Evolutionary conservation across 2,113 vertebrate genomes (phyloP).

Genomic region (Rhea americana): DNA sequence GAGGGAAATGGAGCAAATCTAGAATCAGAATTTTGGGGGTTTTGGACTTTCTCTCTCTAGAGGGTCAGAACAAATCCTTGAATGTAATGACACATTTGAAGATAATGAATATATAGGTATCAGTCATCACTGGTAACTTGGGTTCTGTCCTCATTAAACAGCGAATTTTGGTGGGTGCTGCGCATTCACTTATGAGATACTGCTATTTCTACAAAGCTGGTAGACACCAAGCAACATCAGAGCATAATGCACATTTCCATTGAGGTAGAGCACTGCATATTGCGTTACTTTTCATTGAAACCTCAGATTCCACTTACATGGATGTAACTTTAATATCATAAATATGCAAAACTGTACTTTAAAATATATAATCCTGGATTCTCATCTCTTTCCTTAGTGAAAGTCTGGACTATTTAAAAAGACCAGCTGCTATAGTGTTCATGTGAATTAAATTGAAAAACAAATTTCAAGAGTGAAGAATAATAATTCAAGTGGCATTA

Average conservation of each 20-base stretch:
- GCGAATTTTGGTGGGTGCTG: slow-evolving; percentile 25
- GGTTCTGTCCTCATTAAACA: slow-evolving; percentile 12
- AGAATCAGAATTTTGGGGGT: background rate
- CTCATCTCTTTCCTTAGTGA: background rate
- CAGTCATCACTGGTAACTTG: slow-evolving; percentile 10
- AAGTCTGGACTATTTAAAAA: background rate
- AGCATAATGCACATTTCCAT: background rate
- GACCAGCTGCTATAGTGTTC: background rate
- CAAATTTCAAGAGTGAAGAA: background rate
- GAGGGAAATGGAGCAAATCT: slow-evolving; percentile 23
- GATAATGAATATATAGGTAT: slow-evolving; percentile 34
- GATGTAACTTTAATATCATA: background rate
- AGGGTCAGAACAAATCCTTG: slow-evolving; percentile 17
- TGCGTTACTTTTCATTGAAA: slow-evolving; percentile 18
- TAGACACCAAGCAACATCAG: background rate
- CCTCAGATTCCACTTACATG: background rate
- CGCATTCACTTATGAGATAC: background rate
- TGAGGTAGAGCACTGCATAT: background rate
- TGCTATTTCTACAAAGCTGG: background rate
- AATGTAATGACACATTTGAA: background rate
- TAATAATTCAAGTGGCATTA: background rate
- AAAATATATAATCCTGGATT: background rate
- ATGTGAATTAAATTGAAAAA: background rate
- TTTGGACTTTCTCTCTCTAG: slow-evolving; percentile 2
- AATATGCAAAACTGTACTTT: background rate